Conservation (phyloP, 2,113 vertebrate species). For the Theropithecus gelada region DNA sequence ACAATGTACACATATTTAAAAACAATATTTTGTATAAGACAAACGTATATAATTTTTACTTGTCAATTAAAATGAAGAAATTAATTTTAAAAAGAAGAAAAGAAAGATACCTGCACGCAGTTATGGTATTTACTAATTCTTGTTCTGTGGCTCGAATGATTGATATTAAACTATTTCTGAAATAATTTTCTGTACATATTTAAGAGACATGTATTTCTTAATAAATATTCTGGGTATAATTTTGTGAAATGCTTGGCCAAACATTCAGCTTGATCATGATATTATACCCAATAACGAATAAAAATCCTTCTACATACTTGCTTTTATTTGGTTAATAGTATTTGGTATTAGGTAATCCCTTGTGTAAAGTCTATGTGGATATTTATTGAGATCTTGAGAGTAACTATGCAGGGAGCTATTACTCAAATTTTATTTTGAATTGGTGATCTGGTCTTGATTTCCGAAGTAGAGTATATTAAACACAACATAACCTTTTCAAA, state of each 20-base stretch:
- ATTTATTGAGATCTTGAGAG: background rate
- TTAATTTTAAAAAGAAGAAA: background rate
- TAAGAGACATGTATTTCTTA: background rate
- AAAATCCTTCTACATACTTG: background rate
- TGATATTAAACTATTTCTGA: background rate
- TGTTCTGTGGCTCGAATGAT: background rate
- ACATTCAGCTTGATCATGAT: background rate
- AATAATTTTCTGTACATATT: background rate
- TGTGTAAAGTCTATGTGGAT: background rate
- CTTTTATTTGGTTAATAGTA: background rate
- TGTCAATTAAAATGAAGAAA: background rate
- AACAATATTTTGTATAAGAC: background rate
- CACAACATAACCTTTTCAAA: background rate
- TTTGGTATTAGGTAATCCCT: background rate
- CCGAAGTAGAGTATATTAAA: slow-evolving; percentile 2
- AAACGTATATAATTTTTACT: background rate
- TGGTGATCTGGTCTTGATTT: background rate
- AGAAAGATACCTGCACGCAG: background rate
- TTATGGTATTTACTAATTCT: background rate
- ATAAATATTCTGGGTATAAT: background rate
- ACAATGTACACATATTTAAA: background rate
- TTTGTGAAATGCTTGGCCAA: background rate
- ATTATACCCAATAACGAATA: background rate
- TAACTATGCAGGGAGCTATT: background rate
- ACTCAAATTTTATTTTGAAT: slow-evolving; percentile 4